Base-by-base conservation (phyloP, 2,797 vertebrate genomes). In the Yasuhikotakia modesta region DNA sequence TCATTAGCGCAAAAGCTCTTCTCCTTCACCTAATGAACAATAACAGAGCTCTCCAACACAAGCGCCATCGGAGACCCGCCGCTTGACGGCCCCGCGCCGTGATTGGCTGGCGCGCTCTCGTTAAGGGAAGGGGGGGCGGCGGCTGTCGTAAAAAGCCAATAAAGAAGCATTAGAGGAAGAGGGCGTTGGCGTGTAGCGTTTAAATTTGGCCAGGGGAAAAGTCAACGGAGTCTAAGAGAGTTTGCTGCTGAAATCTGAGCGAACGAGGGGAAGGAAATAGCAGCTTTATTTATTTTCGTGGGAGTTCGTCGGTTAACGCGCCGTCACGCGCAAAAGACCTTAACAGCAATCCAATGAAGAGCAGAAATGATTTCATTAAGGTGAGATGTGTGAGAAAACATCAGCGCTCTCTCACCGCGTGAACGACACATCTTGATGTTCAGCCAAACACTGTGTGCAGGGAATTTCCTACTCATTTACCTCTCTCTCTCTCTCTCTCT, bases 11-110 rank as follows among this genome's bases (percentile, higher is more conserved):
- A 64, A 27, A 87, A 85, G 86, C 90, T 81, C 87, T 81, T 78
- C 75, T 84, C 64, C 82, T 81, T 87, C 85, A 88, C 86, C 90
- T 91, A 92, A 92, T 91, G 89, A 92, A 91, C 90, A 90, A 91
- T 90, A 91, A 91, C 89, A 90, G 87, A 81, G 85, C 87, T 87
- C 79, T 60, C 84, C 45, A 21, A 88, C 80, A 87, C 81, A 90
- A 90, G 90, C 85, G 87, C 82, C 72, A 87, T 88, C 87, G 87
- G 77, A 45, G 85, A 88, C 89, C 88, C 84, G 73, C 87, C 83
- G 90, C 82, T 84, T 85, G 84, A 87, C 82, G 84, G 87, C 85
- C 87, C 83, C 73, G 75, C 70, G 2, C 39, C 86, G 85, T 90
- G 90, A 92, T 90, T 90, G 89, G 80, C 87, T 86, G 83, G 79